A percentile compares a stretch with the other conserved stretches of the same genome.
Conservation (phyloP, 2,113 vertebrate species). For the Nanorana parkeri region DNA sequence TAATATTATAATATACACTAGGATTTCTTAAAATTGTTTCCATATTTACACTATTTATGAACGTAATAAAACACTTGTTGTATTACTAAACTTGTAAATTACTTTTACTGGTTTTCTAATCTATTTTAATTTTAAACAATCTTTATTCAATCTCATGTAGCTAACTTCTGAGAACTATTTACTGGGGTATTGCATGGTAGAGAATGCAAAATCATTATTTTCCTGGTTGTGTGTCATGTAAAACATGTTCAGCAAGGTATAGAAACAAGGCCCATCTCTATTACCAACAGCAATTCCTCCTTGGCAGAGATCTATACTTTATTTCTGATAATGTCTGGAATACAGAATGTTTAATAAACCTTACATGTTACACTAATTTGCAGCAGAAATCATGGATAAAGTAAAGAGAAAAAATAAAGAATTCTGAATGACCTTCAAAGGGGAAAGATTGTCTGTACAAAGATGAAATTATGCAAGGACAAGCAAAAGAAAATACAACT, state of each 20-base stretch:
- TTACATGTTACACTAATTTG: not conserved
- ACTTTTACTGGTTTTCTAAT: too few species aligned
- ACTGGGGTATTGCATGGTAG: too few species aligned
- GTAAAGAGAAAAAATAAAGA: not conserved
- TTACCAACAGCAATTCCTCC: constrained; percentile 14
- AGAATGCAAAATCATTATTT: not conserved
- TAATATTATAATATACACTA: too few species aligned
- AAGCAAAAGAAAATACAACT: constrained; percentile 3
- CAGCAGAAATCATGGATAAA: not conserved
- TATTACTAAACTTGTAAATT: too few species aligned
- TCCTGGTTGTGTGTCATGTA: not conserved
- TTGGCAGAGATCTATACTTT: constrained; percentile 10
- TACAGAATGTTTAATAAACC: constrained; percentile 15
- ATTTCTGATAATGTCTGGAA: constrained; percentile 37
- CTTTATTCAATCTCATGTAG: too few species aligned
- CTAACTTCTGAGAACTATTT: too few species aligned
- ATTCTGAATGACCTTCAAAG: constrained; percentile 25
- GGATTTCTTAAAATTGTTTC: too few species aligned
- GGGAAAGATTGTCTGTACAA: constrained; percentile 6
- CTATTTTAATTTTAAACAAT: too few species aligned
- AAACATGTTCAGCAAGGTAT: not conserved
- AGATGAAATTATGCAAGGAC: constrained; percentile 33
- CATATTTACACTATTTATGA: too few species aligned
- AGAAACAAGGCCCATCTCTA: not conserved
- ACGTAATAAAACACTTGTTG: too few species aligned